These are phyloP conservation scores for Arrhopalites spinosus DNA, from an alignment of 2,888 invertebrate species.

Conservation along the genomic window DNA sequence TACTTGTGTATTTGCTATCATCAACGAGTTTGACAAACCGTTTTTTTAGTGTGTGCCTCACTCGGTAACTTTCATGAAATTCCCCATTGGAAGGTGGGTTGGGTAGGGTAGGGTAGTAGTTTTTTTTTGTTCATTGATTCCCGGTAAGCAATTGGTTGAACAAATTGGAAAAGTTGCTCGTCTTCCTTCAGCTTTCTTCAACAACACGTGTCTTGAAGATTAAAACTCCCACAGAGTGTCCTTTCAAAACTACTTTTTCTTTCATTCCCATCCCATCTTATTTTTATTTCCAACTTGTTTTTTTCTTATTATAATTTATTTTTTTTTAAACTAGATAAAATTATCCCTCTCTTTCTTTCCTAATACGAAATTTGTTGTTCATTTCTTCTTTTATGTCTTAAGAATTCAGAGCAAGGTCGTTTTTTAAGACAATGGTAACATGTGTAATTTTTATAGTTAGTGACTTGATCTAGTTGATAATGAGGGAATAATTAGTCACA, in stretches of 20 bases:
- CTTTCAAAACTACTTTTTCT: background rate
- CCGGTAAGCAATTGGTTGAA: constrained; percentile 7
- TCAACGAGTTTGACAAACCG: too few species aligned
- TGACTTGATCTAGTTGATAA: too few species aligned
- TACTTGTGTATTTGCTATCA: too few species aligned
- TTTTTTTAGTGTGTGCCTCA: background rate
- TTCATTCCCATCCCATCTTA: background rate
- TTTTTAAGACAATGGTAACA: too few species aligned
- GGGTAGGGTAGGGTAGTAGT: background rate
- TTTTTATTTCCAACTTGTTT: background rate
- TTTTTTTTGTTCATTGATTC: constrained; percentile 11
- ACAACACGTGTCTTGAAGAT: background rate
- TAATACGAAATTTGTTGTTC: too few species aligned
- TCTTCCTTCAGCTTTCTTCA: background rate
- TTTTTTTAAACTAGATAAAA: background rate
- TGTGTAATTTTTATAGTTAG: too few species aligned
- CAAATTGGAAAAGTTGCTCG: constrained; percentile 12
- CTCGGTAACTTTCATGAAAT: background rate
- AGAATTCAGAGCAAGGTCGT: too few species aligned
- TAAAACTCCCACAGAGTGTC: background rate
- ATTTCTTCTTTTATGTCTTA: too few species aligned
- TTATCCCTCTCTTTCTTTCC: background rate
- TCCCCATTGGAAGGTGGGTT: too few species aligned
- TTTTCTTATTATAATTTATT: background rate
- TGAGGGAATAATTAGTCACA: too few species aligned